phyloP scores from a whole-genome alignment of 2,797 vertebrate species.

The Labeo calbasu region DNA sequence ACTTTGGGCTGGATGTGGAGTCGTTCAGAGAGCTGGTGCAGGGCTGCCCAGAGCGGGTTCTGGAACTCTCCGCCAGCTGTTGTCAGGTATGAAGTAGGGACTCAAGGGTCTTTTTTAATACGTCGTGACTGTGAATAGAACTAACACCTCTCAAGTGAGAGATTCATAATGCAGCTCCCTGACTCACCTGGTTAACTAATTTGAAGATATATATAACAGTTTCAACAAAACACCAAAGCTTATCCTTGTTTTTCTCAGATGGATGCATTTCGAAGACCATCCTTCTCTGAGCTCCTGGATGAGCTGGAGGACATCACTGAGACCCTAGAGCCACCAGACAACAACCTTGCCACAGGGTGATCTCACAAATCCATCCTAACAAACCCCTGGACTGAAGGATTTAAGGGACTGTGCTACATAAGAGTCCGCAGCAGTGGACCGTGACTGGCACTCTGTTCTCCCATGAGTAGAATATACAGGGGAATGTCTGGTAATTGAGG shows the following conservation, averaged over 20 bases:
- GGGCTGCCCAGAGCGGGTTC: slow-evolving; percentile 71
- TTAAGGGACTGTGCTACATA: slow-evolving; percentile 17
- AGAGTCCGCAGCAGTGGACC: slow-evolving; percentile 34
- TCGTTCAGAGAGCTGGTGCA: slow-evolving; percentile 76
- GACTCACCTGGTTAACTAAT: not conserved
- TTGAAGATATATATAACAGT: not conserved
- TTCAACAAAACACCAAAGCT: not conserved
- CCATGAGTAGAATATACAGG: not conserved
- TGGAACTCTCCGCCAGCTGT: slow-evolving; percentile 74
- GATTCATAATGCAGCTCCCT: not conserved
- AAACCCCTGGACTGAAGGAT: slow-evolving; percentile 11
- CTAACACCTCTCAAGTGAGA: not conserved
- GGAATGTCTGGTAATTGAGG: slow-evolving; percentile 30
- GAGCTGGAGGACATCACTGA: slow-evolving; percentile 72
- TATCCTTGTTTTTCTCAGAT: slow-evolving; percentile 66
- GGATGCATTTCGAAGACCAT: slow-evolving; percentile 75
- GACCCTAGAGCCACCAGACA: slow-evolving; percentile 64
- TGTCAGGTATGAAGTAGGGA: slow-evolving; percentile 69
- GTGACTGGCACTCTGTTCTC: slow-evolving; percentile 15
- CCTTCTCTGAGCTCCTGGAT: slow-evolving; percentile 76
- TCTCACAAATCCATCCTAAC: not conserved
- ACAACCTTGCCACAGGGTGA: slow-evolving; percentile 62
- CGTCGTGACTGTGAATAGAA: not conserved
- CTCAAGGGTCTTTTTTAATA: not conserved
- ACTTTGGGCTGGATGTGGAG: slow-evolving; percentile 77